These are phyloP conservation scores for Pseudomyrmex dendroicus DNA, from an alignment of 1,140 invertebrate species.

Conservation along the genomic window DNA sequence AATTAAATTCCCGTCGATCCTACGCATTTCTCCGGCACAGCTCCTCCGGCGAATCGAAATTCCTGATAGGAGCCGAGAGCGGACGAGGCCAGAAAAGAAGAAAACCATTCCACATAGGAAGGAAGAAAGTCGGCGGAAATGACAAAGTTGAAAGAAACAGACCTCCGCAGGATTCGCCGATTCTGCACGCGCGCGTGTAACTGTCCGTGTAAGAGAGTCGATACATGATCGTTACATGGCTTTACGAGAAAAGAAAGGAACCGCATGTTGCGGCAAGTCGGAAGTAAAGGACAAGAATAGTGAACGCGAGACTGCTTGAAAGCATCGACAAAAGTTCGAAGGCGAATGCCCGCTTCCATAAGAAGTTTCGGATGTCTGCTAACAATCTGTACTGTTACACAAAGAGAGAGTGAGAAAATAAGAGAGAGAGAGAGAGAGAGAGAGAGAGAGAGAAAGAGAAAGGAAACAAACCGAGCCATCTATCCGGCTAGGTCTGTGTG, in stretches of 20 bases:
- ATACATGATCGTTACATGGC: constrained; percentile 40
- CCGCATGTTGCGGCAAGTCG: constrained; percentile 9
- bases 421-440: neutral
- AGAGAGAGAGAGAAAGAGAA: neutral
- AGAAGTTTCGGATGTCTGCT: constrained; percentile 80
- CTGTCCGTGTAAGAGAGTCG: constrained; percentile 21
- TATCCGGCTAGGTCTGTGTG: constrained; percentile 30
- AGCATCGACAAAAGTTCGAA: constrained; percentile 42
- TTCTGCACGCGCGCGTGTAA: constrained; percentile 23
- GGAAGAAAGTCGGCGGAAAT: constrained; percentile 41
- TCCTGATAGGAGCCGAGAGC: constrained; percentile 21
- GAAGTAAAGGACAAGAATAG: constrained; percentile 5
- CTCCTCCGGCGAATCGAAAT: constrained; percentile 61
- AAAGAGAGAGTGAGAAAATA: neutral
- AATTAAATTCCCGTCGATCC: constrained; percentile 75
- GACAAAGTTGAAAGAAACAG: constrained; percentile 40
- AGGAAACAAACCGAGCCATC: constrained; percentile 19
- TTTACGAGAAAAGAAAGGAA: constrained; percentile 11
- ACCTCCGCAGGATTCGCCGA: constrained; percentile 37
- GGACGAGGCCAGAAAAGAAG: neutral
- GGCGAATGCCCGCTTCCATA: constrained; percentile 75
- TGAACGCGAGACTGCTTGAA: constrained; percentile 25
- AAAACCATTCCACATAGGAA: neutral
- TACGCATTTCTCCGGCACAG: constrained; percentile 61
- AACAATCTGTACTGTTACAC: constrained; percentile 74